These are phyloP conservation scores for Rhodophaea formosa DNA, from an alignment of 2,888 invertebrate genomes.

Conservation along the genomic window DNA sequence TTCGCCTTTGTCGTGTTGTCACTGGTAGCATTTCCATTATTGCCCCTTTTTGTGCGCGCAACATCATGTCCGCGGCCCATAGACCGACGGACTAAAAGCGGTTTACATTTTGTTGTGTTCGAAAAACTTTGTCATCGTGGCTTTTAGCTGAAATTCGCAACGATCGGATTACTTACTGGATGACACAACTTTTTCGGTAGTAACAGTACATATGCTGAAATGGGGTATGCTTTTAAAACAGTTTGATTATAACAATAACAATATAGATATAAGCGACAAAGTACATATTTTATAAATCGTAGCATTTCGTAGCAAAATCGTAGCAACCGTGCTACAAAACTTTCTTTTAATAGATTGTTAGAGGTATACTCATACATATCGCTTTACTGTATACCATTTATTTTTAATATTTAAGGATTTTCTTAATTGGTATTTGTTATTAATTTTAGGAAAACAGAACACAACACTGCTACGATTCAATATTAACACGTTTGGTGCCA, in stretches of 20 bases:
- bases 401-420: too few relatives aligned
- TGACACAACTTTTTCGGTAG: neutral
- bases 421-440: too few relatives aligned
- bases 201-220: too few relatives aligned
- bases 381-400: too few relatives aligned
- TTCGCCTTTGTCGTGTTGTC: constrained; percentile 48
- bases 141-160: neutral
- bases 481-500: too few relatives aligned
- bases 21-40: constrained; percentile 40
- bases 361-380: too few relatives aligned
- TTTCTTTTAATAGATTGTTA: too few relatives aligned
- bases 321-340: neutral
- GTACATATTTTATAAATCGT: neutral
- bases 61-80: neutral
- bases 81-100: constrained; percentile 26
- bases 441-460: too few relatives aligned
- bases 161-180: neutral
- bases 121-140: constrained; percentile 9
- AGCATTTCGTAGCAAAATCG: neutral
- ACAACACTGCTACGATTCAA: too few relatives aligned
- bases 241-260: too few relatives aligned
- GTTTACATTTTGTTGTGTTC: constrained; percentile 7
- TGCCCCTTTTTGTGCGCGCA: neutral
- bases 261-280: neutral
- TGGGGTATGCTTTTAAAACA: too few relatives aligned